A percentile compares a stretch with the other conserved stretches of the same genome.
phyloP scores from a whole-genome alignment of 2,888 invertebrate species.

The Eulithis prunata region DNA sequence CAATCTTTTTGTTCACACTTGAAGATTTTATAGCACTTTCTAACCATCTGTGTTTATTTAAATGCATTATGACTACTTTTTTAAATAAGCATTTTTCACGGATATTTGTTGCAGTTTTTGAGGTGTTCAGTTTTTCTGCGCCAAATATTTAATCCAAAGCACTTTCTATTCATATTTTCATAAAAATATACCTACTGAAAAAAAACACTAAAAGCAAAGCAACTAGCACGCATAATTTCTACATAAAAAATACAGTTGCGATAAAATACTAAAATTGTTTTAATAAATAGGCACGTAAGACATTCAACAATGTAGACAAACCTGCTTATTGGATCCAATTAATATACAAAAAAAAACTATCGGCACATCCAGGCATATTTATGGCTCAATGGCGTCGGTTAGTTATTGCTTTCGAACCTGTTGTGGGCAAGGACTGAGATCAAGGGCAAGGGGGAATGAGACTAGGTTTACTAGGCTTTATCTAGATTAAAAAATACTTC shows the following conservation, averaged over 20 bases:
- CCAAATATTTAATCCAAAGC: not conserved
- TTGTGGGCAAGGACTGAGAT: conserved; percentile 28
- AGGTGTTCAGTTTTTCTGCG: not conserved
- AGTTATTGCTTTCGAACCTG: conserved; percentile 36
- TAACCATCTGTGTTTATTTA: conserved; percentile 39
- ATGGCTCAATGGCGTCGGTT: conserved; percentile 56
- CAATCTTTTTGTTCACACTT: conserved; percentile 34
- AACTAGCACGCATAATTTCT: too few species aligned
- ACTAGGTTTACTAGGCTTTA: not conserved
- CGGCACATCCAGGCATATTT: conserved; percentile 51
- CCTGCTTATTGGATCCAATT: too few species aligned
- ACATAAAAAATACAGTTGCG: too few species aligned
- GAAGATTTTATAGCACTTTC: conserved; percentile 44
- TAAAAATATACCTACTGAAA: too few species aligned
- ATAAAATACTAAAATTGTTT: too few species aligned
- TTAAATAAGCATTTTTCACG: not conserved
- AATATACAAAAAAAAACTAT: conserved; percentile 1
- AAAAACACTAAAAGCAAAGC: too few species aligned
- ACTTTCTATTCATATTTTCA: too few species aligned
- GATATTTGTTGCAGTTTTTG: not conserved
- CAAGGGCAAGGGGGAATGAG: conserved; percentile 32
- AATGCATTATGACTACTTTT: conserved; percentile 32
- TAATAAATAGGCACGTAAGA: too few species aligned
- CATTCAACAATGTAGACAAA: too few species aligned
- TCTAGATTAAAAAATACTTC: conserved; percentile 3